These are phyloP conservation scores for Embiotoca jacksoni DNA, from an alignment of 2,113 vertebrate species.

Conservation along the genomic window DNA sequence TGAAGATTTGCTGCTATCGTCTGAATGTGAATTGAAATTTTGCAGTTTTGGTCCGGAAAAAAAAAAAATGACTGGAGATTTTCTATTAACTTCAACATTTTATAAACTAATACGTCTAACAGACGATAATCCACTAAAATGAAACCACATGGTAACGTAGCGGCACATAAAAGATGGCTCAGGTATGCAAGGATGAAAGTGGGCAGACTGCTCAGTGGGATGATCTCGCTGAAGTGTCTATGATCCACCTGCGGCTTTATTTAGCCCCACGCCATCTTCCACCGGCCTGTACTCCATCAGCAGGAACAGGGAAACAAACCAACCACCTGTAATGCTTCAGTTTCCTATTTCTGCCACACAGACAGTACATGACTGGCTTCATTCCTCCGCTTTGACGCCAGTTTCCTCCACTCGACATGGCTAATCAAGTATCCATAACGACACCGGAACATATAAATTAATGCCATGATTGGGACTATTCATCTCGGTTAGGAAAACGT, in stretches of 20 bases:
- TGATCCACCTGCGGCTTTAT: constrained; percentile 53
- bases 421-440: constrained; percentile 76
- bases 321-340: constrained; percentile 37
- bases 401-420: constrained; percentile 27
- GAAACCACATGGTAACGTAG: neutral
- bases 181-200: constrained; percentile 40
- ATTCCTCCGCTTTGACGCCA: constrained; percentile 75
- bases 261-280: constrained; percentile 44
- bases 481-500: constrained; percentile 73
- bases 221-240: constrained; percentile 37
- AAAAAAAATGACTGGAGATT: no score
- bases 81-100: no score
- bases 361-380: constrained; percentile 36
- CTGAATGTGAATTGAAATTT: no score
- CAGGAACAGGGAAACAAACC: constrained; percentile 32
- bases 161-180: neutral
- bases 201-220: constrained; percentile 7
- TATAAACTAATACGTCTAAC: no score
- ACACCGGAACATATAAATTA: constrained; percentile 73
- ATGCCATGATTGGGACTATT: constrained; percentile 73
- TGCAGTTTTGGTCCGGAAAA: no score
- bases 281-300: constrained; percentile 24
- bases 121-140: neutral
- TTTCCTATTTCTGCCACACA: constrained; percentile 28
- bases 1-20: no score